A percentile compares a stretch with the other conserved stretches of the same genome.
Evolutionary conservation across 2,113 vertebrate species (phyloP).

Genomic region (Vireo altiloquus): DNA sequence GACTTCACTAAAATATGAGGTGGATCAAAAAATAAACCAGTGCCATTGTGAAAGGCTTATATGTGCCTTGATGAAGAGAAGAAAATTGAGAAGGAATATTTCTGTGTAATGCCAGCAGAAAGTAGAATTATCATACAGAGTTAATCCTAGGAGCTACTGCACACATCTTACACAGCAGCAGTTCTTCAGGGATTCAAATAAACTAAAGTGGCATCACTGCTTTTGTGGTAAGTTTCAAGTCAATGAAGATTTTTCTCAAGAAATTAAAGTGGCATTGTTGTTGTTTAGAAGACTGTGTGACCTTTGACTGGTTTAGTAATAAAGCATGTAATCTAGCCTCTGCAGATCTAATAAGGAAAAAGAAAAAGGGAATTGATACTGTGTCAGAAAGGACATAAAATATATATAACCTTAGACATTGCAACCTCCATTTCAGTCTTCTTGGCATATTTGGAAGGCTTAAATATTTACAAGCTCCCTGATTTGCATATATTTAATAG

Average conservation of each 20-base stretch:
- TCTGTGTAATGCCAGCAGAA: not conserved
- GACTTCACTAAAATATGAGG: not conserved
- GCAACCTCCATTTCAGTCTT: not conserved
- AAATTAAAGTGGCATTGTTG: not conserved
- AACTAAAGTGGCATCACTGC: not conserved
- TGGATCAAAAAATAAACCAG: not conserved
- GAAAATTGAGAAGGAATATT: not conserved
- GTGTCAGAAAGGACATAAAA: not conserved
- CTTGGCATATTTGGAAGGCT: not conserved
- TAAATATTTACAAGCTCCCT: not conserved
- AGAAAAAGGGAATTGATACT: not conserved
- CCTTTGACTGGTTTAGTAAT: not conserved
- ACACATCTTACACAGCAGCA: not conserved
- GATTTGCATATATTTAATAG: conserved; percentile 25
- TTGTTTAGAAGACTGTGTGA: not conserved
- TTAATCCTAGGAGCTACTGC: not conserved
- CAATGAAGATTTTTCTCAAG: not conserved
- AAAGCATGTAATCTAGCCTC: not conserved
- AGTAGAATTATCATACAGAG: not conserved
- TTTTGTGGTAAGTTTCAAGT: not conserved
- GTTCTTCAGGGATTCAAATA: not conserved
- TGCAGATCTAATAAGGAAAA: not conserved
- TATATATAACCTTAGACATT: not conserved
- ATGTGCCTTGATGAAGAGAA: not conserved
- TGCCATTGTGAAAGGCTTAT: not conserved